Conservation (phyloP, 2,797 vertebrate genomes). For the Buphagus erythrorhynchus region DNA sequence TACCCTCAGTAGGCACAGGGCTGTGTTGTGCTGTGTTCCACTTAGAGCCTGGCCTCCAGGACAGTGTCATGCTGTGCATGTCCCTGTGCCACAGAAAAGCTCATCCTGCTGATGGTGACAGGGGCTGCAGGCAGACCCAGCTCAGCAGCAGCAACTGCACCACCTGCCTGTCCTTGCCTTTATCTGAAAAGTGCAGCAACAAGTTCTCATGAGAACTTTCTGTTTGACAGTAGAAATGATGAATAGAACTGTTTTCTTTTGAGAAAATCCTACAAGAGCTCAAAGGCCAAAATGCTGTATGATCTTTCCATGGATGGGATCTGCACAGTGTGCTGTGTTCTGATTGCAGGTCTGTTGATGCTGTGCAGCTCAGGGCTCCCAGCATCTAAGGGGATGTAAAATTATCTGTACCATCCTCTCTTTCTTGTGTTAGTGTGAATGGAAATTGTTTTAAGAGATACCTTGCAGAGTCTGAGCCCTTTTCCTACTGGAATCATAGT, state of each 20-base stretch:
- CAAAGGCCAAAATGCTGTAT: background rate
- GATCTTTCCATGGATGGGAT: background rate
- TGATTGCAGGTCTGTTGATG: fast-evolving
- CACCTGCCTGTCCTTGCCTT: background rate
- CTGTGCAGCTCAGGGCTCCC: background rate
- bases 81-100: background rate
- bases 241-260: background rate
- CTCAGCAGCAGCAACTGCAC: background rate
- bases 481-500: background rate
- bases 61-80: fast-evolving
- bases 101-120: background rate
- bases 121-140: fast-evolving
- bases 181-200: background rate
- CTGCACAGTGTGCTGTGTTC: too few species aligned
- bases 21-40: fast-evolving
- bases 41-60: background rate
- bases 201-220: background rate
- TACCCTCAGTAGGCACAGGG: background rate
- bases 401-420: background rate
- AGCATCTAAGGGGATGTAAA: background rate
- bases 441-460: background rate
- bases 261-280: background rate
- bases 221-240: background rate
- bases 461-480: background rate
- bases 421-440: background rate